Evolutionary conservation across 2,797 vertebrate species (phyloP), one percentile per base, ranked within the genome.

Genomic region (Cossypha heuglini): DNA sequence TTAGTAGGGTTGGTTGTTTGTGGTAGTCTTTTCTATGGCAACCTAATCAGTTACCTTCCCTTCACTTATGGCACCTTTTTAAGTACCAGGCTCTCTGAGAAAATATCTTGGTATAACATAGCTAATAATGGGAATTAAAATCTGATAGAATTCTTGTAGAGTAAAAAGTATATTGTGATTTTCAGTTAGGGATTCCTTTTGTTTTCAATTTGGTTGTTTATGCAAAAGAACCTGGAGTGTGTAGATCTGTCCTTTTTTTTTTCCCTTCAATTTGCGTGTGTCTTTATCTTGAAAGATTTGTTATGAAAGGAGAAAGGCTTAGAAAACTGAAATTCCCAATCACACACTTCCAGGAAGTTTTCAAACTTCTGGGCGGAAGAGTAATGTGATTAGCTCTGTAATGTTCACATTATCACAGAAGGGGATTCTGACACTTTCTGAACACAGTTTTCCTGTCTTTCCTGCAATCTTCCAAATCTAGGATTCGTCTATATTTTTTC

Each of bases 1-100:
- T 72, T 74, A 67, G 55, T 81, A 93, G 68, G 49, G 14, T 62
- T 73, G 54, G 13, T 62, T 73, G 64, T 0, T 96, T 52, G 12
- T 87, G 45, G 45, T 71, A 62, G 29, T 66, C 67, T 89, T 94
- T 89, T 52, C 81, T 92, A 24, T 74, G 45, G 72, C 88, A 97
- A 74, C 74, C 54, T 87, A 52, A 80, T 91, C 75, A 62, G 61
- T 83, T 92, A 59, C 54, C 64, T 93, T 74, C 80, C 46, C 67
- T 57, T 61, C 92, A 38, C 25, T 93, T 83, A 74, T 2, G 0
- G 52, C 94, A 93, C 71, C 61, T 95, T 89, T 91, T 89, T 42
- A 94, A 92, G 68, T 68, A 94, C 59, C 74, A 89, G 42, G 51
- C 74, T 87, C 57, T 71, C 37, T 38, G 31, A 77, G 59, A 87